phyloP scores from a whole-genome alignment of 2,888 invertebrate genomes.

The Drosophila villosipedis region DNA sequence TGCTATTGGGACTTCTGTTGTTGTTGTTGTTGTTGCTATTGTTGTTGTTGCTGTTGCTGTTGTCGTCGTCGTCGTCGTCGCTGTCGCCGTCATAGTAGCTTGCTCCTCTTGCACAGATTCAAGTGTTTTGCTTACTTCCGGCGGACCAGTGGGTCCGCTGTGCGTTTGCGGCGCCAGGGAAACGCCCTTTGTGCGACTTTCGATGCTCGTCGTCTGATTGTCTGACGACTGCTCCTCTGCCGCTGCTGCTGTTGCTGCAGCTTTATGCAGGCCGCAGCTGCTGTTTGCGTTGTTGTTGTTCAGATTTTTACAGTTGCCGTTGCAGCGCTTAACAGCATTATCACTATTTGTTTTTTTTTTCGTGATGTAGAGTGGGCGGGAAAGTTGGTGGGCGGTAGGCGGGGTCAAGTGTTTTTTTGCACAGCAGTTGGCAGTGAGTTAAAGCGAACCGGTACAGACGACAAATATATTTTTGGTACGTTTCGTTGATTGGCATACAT shows the following conservation, averaged over 20 bases:
- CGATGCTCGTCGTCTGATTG: conserved; percentile 81
- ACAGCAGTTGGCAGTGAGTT: conserved; percentile 83
- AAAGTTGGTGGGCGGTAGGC: background rate
- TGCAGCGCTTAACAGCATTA: conserved; percentile 60
- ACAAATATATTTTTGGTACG: conserved; percentile 54
- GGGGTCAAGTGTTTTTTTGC: conserved; percentile 68
- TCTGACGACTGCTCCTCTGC: conserved; percentile 44
- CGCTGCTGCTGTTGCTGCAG: background rate
- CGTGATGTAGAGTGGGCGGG: background rate
- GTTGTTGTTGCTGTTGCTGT: conserved; percentile 30
- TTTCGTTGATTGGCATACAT: conserved; percentile 54
- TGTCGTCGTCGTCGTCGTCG: conserved; percentile 18
- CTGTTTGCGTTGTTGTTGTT: conserved; percentile 71
- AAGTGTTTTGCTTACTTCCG: conserved; percentile 41
- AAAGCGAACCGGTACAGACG: conserved; percentile 79
- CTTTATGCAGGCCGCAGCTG: conserved; percentile 55
- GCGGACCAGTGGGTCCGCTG: conserved; percentile 86
- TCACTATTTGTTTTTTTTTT: conserved; percentile 32
- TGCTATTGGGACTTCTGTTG: conserved; percentile 11
- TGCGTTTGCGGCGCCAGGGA: conserved; percentile 85
- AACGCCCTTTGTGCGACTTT: conserved; percentile 85
- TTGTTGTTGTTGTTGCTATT: conserved; percentile 22
- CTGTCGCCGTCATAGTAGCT: conserved; percentile 16
- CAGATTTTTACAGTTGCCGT: conserved; percentile 76
- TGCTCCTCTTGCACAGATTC: conserved; percentile 37